These are phyloP conservation scores for Urocynchramus pylzowi DNA, from an alignment of 2,113 vertebrate species.

Conservation along the genomic window DNA sequence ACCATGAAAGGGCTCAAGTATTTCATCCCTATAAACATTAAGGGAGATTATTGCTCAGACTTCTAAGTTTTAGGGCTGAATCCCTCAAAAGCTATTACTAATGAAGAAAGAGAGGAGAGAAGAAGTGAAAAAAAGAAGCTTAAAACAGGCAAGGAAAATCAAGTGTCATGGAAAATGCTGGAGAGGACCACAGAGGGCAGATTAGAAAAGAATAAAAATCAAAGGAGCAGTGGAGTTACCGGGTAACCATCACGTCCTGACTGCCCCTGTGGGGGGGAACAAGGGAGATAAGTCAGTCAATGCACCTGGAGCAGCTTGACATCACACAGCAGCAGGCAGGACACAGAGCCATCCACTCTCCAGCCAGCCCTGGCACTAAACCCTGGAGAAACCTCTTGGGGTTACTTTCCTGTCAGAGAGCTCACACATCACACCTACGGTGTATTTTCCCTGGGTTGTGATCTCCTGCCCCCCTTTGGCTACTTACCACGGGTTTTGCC, in stretches of 20 bases:
- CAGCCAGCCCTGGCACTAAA: background rate
- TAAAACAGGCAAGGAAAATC: background rate
- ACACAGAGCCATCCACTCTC: background rate
- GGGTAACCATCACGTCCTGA: slow-evolving; percentile 96
- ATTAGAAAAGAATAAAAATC: slow-evolving; percentile 20
- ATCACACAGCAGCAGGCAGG: slow-evolving; percentile 38
- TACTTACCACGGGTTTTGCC: background rate
- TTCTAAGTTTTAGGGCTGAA: background rate
- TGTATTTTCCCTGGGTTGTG: accelerated
- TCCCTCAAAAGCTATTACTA: background rate
- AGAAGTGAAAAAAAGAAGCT: background rate
- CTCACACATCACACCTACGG: background rate
- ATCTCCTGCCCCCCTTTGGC: background rate
- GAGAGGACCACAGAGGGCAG: background rate
- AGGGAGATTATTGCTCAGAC: background rate
- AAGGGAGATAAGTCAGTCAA: slow-evolving; percentile 72
- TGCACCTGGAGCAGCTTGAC: slow-evolving; percentile 29
- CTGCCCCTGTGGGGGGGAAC: slow-evolving; percentile 89
- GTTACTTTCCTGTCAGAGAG: background rate
- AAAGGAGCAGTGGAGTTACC: slow-evolving; percentile 83
- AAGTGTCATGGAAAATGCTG: background rate
- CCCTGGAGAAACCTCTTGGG: background rate
- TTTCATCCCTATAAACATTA: background rate
- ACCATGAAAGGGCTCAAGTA: background rate
- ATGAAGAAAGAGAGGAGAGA: background rate